These are phyloP conservation scores for Ictalurus punctatus DNA, from an alignment of 2,113 vertebrate species.

Conservation along the genomic window DNA sequence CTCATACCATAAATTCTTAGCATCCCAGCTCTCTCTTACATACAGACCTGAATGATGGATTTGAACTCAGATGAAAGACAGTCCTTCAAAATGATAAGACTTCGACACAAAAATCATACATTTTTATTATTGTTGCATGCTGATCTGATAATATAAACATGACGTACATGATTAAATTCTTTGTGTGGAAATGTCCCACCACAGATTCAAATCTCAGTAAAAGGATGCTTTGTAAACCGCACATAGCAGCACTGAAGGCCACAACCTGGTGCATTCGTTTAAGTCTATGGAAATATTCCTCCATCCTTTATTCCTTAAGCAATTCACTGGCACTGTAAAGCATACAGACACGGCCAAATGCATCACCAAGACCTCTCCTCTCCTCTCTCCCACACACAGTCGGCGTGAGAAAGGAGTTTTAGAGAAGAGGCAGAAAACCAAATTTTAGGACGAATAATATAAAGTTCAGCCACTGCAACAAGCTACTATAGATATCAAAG, in stretches of 20 bases:
- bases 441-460: background rate
- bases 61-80: background rate
- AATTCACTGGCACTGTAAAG: background rate
- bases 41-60: background rate
- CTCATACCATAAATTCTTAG: background rate
- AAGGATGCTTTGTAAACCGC: slow-evolving; percentile 5
- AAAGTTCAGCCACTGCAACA: background rate
- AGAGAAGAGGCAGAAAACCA: background rate
- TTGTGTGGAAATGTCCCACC: background rate
- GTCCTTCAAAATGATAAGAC: background rate
- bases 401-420: background rate
- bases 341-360: background rate
- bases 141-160: background rate
- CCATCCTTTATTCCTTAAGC: background rate
- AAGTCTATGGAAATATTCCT: slow-evolving; percentile 17
- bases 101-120: background rate
- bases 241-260: background rate
- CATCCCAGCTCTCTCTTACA: background rate
- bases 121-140: background rate
- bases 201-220: background rate
- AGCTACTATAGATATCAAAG: background rate
- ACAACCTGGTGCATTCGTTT: background rate
- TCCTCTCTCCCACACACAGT: background rate
- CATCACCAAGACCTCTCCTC: background rate
- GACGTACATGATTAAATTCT: background rate